phyloP scores from a whole-genome alignment of 2,113 vertebrate genomes.

The Campylomormyrus numenius region DNA sequence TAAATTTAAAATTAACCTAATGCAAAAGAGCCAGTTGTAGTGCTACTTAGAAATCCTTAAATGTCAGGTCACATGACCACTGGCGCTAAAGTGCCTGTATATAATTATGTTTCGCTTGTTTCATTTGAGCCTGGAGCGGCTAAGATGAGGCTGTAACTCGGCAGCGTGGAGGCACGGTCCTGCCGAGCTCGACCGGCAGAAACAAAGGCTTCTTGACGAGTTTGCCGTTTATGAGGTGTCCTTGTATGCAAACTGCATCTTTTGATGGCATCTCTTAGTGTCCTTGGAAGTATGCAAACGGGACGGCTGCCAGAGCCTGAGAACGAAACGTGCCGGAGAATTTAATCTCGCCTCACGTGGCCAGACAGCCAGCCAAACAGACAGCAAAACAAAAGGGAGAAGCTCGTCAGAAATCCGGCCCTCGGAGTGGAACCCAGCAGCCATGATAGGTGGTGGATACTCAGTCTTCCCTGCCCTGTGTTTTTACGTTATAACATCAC shows the following conservation, averaged over 20 bases:
- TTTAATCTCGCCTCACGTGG: slow-evolving; percentile 40
- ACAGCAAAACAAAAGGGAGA: slow-evolving; percentile 22
- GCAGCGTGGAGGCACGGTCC: background rate
- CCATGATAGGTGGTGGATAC: slow-evolving; percentile 25
- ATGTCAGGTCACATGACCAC: background rate
- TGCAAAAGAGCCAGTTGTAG: background rate
- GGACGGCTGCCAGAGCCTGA: slow-evolving; percentile 19
- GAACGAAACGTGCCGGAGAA: slow-evolving; percentile 30
- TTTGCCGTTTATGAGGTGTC: slow-evolving; percentile 31
- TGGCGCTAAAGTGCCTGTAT: background rate
- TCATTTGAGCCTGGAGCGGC: background rate
- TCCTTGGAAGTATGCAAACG: slow-evolving; percentile 57
- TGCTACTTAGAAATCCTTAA: background rate
- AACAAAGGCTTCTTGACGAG: background rate
- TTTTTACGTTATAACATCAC: slow-evolving; percentile 19
- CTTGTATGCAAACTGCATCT: slow-evolving; percentile 35
- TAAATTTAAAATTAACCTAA: background rate
- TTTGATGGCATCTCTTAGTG: slow-evolving; percentile 54
- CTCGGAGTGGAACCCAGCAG: background rate
- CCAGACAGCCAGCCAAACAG: slow-evolving; percentile 12
- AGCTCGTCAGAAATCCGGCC: slow-evolving; percentile 30
- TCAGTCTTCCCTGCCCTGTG: slow-evolving; percentile 29
- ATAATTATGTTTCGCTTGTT: background rate
- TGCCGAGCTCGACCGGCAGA: background rate
- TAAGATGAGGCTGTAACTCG: background rate